These are phyloP conservation scores for Pipistrellus kuhlii DNA, from an alignment of 2,797 vertebrate genomes.

Conservation along the genomic window DNA sequence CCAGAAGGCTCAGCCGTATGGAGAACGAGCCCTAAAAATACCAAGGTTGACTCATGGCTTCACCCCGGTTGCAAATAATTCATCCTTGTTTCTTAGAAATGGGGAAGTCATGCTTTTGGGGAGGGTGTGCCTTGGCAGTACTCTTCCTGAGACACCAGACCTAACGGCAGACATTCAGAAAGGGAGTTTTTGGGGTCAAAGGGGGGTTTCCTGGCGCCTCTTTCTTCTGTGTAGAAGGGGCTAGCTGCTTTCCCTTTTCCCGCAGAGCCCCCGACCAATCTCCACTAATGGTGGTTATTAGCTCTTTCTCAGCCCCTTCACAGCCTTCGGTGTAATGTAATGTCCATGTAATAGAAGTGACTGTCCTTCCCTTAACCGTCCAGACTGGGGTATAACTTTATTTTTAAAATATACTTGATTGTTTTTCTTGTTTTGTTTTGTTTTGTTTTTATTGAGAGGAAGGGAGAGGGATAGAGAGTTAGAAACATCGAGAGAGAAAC, in stretches of 20 bases:
- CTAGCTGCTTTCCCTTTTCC: neutral
- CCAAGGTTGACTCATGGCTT: neutral
- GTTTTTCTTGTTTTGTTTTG: too few relatives aligned
- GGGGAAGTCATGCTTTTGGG: neutral
- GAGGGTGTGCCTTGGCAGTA: neutral
- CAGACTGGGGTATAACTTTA: neutral
- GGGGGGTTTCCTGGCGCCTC: constrained; percentile 61
- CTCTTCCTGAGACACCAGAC: neutral
- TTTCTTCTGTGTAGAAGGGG: neutral
- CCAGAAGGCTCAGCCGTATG: neutral
- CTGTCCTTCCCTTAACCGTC: neutral
- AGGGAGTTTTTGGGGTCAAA: neutral
- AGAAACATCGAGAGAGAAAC: too few relatives aligned
- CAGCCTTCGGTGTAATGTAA: neutral
- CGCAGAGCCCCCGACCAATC: constrained; percentile 24
- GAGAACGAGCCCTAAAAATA: neutral
- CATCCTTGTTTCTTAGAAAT: constrained; percentile 20
- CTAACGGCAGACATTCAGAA: neutral
- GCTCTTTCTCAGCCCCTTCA: neutral
- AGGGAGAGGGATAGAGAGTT: too few relatives aligned
- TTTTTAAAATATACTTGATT: neutral
- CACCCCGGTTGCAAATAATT: neutral
- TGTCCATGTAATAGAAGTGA: neutral
- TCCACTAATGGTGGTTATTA: neutral
- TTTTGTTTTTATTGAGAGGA: too few relatives aligned